phyloP scores from a whole-genome alignment of 2,888 invertebrate genomes.

The Zygothrica quintamaculata region DNA sequence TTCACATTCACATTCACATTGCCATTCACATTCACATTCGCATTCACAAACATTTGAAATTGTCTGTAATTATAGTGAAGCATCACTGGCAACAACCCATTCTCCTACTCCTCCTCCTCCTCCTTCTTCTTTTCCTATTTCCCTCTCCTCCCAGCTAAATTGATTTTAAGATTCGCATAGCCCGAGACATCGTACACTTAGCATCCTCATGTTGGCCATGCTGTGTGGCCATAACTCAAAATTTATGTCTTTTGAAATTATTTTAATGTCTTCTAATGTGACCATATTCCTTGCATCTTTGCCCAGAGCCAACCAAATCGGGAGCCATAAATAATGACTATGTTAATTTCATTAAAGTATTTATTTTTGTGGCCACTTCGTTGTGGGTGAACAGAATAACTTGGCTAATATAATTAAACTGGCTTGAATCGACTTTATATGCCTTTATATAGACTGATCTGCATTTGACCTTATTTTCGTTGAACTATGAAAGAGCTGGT shows the following conservation, averaged over 20 bases:
- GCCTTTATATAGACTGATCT: too few species aligned
- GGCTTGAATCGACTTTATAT: too few species aligned
- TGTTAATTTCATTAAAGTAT: slow-evolving; percentile 57
- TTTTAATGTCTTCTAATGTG: slow-evolving; percentile 77
- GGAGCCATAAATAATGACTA: slow-evolving; percentile 61
- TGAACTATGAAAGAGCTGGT: too few species aligned
- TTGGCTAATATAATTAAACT: not conserved
- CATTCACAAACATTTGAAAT: slow-evolving; percentile 54
- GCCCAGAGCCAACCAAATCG: slow-evolving; percentile 24
- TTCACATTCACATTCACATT: slow-evolving; percentile 32
- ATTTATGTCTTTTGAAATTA: slow-evolving; percentile 80
- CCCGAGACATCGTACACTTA: slow-evolving; percentile 26
- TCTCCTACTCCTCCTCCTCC: slow-evolving; percentile 32
- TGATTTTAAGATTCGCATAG: slow-evolving; percentile 67
- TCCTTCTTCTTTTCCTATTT: slow-evolving; percentile 2
- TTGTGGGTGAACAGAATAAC: slow-evolving; percentile 27
- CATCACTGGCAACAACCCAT: too few species aligned
- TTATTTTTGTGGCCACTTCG: slow-evolving; percentile 22
- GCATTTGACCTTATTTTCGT: not conserved
- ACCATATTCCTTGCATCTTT: slow-evolving; percentile 52
- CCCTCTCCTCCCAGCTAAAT: slow-evolving; percentile 46
- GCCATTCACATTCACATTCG: slow-evolving; percentile 35
- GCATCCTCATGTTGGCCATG: slow-evolving; percentile 45
- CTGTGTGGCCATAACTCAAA: slow-evolving; percentile 76
- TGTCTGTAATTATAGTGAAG: slow-evolving; percentile 74